Evolutionary conservation across 2,797 vertebrate genomes (phyloP).

Genomic region (Pseudotriccus pelzelni): DNA sequence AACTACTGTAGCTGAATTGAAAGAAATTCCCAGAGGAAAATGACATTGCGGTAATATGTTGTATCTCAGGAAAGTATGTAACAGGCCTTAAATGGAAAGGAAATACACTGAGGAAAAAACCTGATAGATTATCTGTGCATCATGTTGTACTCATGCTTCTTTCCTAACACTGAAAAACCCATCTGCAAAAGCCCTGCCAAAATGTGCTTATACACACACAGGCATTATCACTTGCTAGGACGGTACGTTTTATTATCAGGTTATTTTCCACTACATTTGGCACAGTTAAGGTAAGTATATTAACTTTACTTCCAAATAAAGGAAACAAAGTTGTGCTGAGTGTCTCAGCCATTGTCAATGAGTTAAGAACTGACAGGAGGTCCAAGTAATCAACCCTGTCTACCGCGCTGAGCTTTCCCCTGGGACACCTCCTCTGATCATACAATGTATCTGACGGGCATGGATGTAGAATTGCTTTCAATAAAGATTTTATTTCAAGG

Average conservation of each 20-base stretch:
- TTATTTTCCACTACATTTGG: conserved; percentile 83
- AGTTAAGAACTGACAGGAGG: conserved; percentile 78
- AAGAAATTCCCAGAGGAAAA: background rate
- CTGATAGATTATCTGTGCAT: conserved; percentile 51
- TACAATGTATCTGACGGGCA: conserved; percentile 74
- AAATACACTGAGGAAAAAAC: background rate
- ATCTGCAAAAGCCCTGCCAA: conserved; percentile 27
- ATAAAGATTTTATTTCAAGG: conserved; percentile 81
- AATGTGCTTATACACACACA: conserved; percentile 57
- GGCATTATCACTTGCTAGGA: conserved; percentile 67
- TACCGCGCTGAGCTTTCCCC: conserved; percentile 59
- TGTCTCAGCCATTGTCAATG: conserved; percentile 69
- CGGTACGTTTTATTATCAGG: conserved; percentile 73
- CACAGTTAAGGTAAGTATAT: conserved; percentile 80
- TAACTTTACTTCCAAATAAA: conserved; percentile 78
- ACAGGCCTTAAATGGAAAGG: background rate
- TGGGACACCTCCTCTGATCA: conserved; percentile 72
- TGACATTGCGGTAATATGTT: background rate
- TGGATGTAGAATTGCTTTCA: conserved; percentile 80
- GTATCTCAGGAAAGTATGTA: background rate
- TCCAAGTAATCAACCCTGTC: conserved; percentile 77
- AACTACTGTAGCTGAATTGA: background rate
- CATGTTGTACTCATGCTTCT: conserved; percentile 47
- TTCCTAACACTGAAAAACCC: conserved; percentile 56
- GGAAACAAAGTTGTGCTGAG: conserved; percentile 74